A percentile compares a stretch with the other conserved stretches of the same genome.
Conservation (phyloP, 2,797 vertebrate species). For the Scomberomorus guttatus region DNA sequence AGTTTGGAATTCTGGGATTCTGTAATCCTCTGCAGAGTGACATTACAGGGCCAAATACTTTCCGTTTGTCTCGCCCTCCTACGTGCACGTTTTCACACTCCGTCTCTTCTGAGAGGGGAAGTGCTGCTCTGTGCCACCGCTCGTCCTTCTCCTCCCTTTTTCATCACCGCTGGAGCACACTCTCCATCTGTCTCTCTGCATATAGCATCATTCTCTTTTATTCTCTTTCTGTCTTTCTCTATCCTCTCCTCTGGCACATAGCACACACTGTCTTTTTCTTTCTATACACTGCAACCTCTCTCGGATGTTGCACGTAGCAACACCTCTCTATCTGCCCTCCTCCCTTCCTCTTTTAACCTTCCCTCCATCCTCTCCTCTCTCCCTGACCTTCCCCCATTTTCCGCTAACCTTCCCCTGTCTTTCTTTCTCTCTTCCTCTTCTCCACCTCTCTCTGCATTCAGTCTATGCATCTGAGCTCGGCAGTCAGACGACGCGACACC, state of each 20-base stretch:
- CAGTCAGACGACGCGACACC: slow-evolving; percentile 64
- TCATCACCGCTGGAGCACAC: slow-evolving; percentile 46
- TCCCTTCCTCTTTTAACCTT: slow-evolving; percentile 7
- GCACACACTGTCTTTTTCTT: too few relatives aligned
- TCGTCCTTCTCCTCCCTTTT: slow-evolving; percentile 31
- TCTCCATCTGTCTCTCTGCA: slow-evolving; percentile 55
- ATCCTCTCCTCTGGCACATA: neutral
- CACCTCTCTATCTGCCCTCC: slow-evolving; percentile 9
- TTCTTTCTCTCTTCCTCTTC: slow-evolving; percentile 16
- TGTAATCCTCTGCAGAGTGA: slow-evolving; percentile 6
- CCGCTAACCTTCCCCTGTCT: slow-evolving; percentile 7
- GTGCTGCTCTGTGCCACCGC: slow-evolving; percentile 18
- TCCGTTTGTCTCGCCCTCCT: slow-evolving; percentile 44
- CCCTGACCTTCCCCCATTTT: neutral
- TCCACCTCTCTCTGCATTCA: slow-evolving; percentile 71
- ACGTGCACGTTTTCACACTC: neutral
- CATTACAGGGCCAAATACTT: neutral
- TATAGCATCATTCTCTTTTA: slow-evolving; percentile 17
- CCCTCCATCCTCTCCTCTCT: neutral
- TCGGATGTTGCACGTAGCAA: slow-evolving; percentile 45
- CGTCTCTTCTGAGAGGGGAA: slow-evolving; percentile 16
- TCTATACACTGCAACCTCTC: slow-evolving; percentile 16
- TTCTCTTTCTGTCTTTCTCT: slow-evolving; percentile 16
- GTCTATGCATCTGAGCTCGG: slow-evolving; percentile 82
- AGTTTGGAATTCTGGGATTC: neutral